Evolutionary conservation across 2,888 invertebrate genomes (phyloP).

Genomic region (Dryobota labecula): DNA sequence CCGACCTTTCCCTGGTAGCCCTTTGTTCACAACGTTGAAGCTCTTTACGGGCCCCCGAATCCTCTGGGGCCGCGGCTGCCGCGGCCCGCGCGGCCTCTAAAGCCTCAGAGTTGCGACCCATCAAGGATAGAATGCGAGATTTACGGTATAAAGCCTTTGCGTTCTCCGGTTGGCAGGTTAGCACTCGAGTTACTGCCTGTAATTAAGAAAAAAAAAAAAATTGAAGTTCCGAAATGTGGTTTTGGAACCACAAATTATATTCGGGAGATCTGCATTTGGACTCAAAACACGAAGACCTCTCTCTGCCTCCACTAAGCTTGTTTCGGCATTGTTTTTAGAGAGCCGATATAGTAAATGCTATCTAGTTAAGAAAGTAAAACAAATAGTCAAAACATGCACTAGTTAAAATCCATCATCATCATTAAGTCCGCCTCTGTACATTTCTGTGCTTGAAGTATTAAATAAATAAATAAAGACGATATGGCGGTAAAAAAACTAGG

Average conservation of each 20-base stretch:
- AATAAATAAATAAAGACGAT: neutral
- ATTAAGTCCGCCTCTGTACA: too few relatives aligned
- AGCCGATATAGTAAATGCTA: neutral
- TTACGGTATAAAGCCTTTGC: constrained; percentile 97
- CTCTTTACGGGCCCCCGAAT: constrained; percentile 83
- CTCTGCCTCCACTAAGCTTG: neutral
- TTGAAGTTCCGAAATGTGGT: neutral
- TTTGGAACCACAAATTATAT: neutral
- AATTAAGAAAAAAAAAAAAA: constrained; percentile 5
- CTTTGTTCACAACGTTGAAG: constrained; percentile 81
- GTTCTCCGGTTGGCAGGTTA: constrained; percentile 96
- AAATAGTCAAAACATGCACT: neutral
- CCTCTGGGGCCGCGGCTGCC: constrained; percentile 82
- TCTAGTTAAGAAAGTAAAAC: neutral
- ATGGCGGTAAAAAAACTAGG: neutral
- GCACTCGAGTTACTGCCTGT: constrained; percentile 95
- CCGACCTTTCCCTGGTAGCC: constrained; percentile 85
- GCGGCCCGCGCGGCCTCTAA: constrained; percentile 89
- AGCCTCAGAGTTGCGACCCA: constrained; percentile 92
- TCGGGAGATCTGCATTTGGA: neutral
- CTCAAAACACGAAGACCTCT: neutral
- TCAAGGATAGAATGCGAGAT: constrained; percentile 84
- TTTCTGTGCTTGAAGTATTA: too few relatives aligned
- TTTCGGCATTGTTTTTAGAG: neutral
- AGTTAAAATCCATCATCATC: too few relatives aligned